These are phyloP conservation scores for Colius striatus DNA, from an alignment of 2,113 vertebrate species.

Conservation along the genomic window DNA sequence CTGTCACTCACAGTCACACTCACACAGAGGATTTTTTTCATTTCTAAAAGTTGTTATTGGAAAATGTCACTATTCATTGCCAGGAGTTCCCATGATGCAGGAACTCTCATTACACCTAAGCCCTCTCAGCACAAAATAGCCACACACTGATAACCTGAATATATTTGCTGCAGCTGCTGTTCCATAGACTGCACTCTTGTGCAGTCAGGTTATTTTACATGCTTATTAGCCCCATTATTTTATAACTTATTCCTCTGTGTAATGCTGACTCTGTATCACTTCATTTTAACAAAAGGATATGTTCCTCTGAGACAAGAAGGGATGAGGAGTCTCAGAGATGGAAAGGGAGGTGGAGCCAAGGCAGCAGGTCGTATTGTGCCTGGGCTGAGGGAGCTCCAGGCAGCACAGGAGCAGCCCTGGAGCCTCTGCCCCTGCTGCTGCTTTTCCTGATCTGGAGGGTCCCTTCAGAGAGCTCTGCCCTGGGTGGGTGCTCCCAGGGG, in stretches of 20 bases:
- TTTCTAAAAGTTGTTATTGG: neutral
- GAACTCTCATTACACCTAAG: constrained; percentile 39
- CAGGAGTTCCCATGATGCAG: neutral
- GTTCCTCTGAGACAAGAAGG: neutral
- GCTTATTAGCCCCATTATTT: constrained; percentile 55
- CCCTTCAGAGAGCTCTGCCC: neutral
- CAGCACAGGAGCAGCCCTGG: fast-evolving
- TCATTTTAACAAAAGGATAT: constrained; percentile 4
- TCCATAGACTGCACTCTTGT: constrained; percentile 25
- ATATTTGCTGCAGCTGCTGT: constrained; percentile 39
- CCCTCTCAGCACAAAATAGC: constrained; percentile 35
- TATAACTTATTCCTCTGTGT: constrained; percentile 24
- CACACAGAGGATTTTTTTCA: neutral
- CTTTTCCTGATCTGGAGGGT: neutral
- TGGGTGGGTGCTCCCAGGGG: neutral
- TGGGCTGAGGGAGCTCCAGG: neutral
- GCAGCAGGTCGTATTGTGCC: neutral
- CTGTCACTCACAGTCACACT: neutral
- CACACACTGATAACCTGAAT: constrained; percentile 25
- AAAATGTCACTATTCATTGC: constrained; percentile 49
- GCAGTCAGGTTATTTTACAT: constrained; percentile 33
- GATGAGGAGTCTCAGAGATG: neutral
- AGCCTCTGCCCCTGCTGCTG: neutral
- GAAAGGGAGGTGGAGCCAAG: neutral
- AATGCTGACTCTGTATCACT: constrained; percentile 16